These are phyloP conservation scores for Probosciger aterrimus DNA, from an alignment of 2,113 vertebrate species.

Conservation along the genomic window DNA sequence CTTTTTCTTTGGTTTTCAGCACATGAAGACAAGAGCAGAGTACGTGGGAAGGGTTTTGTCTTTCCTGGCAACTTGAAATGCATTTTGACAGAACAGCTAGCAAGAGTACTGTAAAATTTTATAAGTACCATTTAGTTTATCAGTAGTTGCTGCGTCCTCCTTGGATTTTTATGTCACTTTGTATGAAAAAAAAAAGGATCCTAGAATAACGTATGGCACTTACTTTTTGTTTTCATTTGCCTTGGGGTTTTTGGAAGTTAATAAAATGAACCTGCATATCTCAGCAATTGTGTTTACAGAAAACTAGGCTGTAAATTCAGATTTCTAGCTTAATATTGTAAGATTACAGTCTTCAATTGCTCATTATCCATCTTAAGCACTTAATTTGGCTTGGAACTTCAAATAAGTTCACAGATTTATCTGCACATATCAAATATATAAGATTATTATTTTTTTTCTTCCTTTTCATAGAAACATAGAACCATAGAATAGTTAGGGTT, in stretches of 20 bases:
- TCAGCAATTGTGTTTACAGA: constrained; percentile 36
- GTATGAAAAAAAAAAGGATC: neutral
- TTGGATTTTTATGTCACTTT: constrained; percentile 4
- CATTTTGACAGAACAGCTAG: neutral
- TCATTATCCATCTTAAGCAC: constrained; percentile 18
- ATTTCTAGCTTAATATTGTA: constrained; percentile 18
- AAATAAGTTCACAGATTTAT: neutral
- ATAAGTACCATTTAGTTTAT: neutral
- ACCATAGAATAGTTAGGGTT: too few relatives aligned
- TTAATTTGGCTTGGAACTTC: constrained; percentile 15
- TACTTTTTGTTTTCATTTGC: neutral
- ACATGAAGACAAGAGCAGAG: neutral
- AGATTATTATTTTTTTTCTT: neutral
- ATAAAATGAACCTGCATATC: constrained; percentile 27
- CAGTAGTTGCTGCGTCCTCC: neutral
- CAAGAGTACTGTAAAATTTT: neutral
- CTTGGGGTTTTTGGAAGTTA: neutral
- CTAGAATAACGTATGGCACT: neutral
- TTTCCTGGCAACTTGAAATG: neutral
- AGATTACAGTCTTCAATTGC: neutral
- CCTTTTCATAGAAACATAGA: neutral
- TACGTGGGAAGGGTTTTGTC: neutral
- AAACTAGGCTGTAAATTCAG: neutral
- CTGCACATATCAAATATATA: neutral
- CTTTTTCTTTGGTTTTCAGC: neutral